phyloP scores from a whole-genome alignment of 2,797 vertebrate species.

The Linurgus olivaceus region DNA sequence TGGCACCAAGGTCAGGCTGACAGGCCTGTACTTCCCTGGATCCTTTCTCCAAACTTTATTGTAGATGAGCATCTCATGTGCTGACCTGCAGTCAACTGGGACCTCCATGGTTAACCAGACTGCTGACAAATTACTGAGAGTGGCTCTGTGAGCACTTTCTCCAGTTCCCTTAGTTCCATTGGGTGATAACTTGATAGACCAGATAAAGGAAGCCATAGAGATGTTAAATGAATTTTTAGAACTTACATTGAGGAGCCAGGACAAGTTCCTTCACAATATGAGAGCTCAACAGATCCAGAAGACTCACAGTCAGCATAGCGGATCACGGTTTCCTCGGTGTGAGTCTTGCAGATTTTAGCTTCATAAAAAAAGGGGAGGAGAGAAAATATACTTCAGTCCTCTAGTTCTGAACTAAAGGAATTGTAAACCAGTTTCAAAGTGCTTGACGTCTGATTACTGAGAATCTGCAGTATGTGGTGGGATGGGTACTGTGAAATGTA shows the following conservation, averaged over 20 bases:
- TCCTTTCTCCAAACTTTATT: background rate
- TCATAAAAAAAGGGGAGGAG: background rate
- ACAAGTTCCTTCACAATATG: slow-evolving; percentile 84
- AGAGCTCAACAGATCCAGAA: slow-evolving; percentile 67
- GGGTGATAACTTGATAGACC: background rate
- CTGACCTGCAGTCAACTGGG: background rate
- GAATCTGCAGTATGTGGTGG: background rate
- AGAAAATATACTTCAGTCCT: background rate
- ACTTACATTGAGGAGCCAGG: slow-evolving; percentile 84
- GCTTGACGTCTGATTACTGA: background rate
- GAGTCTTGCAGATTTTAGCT: slow-evolving; percentile 71
- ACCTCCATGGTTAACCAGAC: background rate
- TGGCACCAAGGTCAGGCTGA: background rate
- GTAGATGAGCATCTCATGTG: background rate
- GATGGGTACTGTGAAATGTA: background rate
- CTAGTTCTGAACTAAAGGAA: background rate
- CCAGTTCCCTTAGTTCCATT: background rate
- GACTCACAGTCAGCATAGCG: slow-evolving; percentile 73
- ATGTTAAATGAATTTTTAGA: background rate
- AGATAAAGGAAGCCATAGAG: background rate
- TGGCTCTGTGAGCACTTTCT: background rate
- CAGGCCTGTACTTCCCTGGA: background rate
- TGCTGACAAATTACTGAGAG: background rate
- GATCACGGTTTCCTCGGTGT: slow-evolving; percentile 66
- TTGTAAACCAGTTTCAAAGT: background rate